Conservation (phyloP, 2,113 vertebrate genomes). For the Donacobius atricapilla region DNA sequence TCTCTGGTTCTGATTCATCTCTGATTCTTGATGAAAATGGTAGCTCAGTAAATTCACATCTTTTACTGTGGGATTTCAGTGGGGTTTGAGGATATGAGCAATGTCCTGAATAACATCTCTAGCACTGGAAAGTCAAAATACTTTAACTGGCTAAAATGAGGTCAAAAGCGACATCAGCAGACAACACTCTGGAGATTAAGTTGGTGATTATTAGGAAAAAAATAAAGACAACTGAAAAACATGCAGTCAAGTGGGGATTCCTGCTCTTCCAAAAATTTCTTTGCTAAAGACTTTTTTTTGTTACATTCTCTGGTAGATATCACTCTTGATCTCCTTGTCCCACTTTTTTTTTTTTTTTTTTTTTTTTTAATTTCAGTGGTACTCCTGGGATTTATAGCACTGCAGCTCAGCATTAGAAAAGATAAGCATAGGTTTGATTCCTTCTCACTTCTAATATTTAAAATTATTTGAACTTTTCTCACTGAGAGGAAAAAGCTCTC, state of each 20-base stretch:
- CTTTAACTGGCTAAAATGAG: background rate
- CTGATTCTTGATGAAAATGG: fast-evolving
- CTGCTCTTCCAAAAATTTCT: background rate
- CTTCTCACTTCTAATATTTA: background rate
- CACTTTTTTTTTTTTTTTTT: background rate
- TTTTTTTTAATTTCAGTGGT: background rate
- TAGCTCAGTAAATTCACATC: background rate
- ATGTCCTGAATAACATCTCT: background rate
- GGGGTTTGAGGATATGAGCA: background rate
- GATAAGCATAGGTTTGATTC: background rate
- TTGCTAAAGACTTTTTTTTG: background rate
- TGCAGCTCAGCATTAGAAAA: background rate
- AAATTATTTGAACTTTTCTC: background rate
- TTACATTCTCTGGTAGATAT: background rate
- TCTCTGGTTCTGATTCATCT: background rate
- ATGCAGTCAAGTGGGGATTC: background rate
- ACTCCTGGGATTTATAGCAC: background rate
- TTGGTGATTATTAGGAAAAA: background rate
- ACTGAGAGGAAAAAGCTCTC: background rate
- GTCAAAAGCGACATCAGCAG: background rate
- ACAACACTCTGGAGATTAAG: background rate
- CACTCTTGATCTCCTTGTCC: background rate
- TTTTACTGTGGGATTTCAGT: background rate
- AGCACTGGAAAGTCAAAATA: background rate
- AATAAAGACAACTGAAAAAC: background rate